Evolutionary conservation across 1,140 invertebrate genomes (phyloP), one percentile per base, ranked within the genome.

Genomic region (Riptortus pedestris): DNA sequence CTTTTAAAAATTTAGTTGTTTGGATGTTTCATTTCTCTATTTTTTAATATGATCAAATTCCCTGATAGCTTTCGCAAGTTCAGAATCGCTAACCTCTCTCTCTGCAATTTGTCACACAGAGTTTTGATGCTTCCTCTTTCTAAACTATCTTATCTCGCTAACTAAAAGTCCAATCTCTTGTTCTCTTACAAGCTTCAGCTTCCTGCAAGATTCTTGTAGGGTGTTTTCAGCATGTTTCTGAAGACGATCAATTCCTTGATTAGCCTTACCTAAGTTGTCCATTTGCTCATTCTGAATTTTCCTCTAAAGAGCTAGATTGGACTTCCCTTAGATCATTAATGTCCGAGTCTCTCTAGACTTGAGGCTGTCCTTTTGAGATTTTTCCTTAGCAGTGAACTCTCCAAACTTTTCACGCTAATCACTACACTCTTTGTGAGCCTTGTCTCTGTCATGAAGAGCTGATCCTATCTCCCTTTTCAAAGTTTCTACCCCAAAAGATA

Each of bases 81-180:
- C 88, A 1, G 86, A 87, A 0, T 91, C 88, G 60, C 91, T 91
- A 61, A 91, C 11, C 94, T 78, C 73, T 98, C 93, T 59, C 93
- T 88, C 58, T 93, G 79, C 72, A 97, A 78, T 74, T 88, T 85
- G 77, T 98, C 95, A 78, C 94, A 97, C 2, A 96, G 77, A 5
- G 91, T 92, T 66, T 94, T 83, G 45, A 98, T 93, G 70, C 91
- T 95, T 73, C 97, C 95, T 62, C 94, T 79, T 73, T 98, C 95
- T 68, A 91, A 0, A 97, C 86, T 60, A 96, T 92, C 76, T 97
- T 96, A 75, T 98, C 93, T 55, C 94, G 79, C 74, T 97, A 93
- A 62, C 86, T 90, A 72, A 97, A 96, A 0, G 94, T 94, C 92
- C 93, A 96, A 73, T 97, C 94, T 24, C 63, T 62, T 11, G 69